Base-by-base conservation (phyloP, 2,113 vertebrate species). In the Tyrannus savana region DNA sequence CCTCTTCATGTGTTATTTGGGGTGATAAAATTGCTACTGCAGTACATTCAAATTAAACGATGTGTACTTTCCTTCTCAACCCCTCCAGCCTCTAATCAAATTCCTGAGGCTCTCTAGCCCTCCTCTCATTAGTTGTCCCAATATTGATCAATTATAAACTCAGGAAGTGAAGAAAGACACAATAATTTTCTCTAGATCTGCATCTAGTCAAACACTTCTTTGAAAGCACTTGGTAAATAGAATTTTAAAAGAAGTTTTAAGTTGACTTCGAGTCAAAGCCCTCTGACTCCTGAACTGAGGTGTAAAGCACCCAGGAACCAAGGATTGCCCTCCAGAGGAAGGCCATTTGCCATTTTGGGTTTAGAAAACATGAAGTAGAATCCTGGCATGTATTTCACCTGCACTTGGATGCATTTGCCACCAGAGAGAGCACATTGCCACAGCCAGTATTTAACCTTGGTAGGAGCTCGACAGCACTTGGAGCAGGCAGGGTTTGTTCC, bases 281-380 rank as follows among this genome's bases (percentile, higher is more conserved):
- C 30, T 4, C 33, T 71, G n/a, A 44, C 4, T 7, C 4, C 21
- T 9, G 6, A 53, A 53, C 0, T 14, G 62, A 75, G 11, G 47
- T 30, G 39, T 53, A 81, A 86, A 2, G 9, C 33, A 39, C 10
- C 9, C 37, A 12, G 18, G 1, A 67, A 31, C 21, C 0, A 1
- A 63, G 21, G 14, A 14, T 0, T 19, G 10, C 23, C 14, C 28
- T 28, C n/a, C 37, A 79, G 76, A 79, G 79, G 31, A 17, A 52
- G 7, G 6, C 22, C 7, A 55, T 74, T 50, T 50, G 15, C 13
- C 27, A 6, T 15, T 83, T 46, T 16, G 15, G 7, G 7, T 55
- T 50, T 46, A 35, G 49, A 31, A 76, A 50, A 55, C 1, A 0
- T 9, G 0, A n/a, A 22, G 19, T 24, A 9, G 39, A n/a, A 67